phyloP scores from a whole-genome alignment of 35 echinoderm and acorn worm genomes.

The Strongylocentrotus purpuratus region DNA sequence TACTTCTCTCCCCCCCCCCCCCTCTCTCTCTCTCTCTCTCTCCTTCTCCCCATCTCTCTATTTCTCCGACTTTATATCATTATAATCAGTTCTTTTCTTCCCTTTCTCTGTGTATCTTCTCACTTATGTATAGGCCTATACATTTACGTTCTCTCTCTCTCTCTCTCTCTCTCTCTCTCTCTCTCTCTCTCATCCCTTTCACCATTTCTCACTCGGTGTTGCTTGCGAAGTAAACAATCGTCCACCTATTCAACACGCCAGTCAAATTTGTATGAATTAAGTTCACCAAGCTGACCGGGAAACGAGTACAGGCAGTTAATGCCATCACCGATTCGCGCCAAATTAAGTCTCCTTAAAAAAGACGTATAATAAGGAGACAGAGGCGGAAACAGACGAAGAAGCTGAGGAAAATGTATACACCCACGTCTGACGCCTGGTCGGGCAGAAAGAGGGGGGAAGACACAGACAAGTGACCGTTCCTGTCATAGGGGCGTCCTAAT shows the following conservation, averaged over 20 bases:
- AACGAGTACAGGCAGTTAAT: neutral
- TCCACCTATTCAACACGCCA: neutral
- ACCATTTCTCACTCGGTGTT: neutral
- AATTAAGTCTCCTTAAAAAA: neutral
- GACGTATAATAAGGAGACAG: neutral
- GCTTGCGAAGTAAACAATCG: neutral
- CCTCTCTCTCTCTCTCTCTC: neutral
- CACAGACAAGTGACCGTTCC: slow-evolving; percentile 7
- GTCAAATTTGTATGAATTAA: neutral
- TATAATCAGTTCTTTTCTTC: no score
- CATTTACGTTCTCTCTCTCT: neutral
- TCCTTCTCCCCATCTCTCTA: neutral
- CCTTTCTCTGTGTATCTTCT: no score
- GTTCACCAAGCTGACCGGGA: neutral
- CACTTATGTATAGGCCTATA: no score
- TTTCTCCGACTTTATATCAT: neutral
- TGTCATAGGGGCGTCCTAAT: neutral
- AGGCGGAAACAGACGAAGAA: neutral
- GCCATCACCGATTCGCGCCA: neutral
- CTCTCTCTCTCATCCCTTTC: neutral
- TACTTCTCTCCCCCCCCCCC: neutral
- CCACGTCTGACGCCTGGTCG: neutral
- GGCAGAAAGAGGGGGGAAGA: neutral
- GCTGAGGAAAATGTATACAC: neutral
- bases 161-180: neutral